phyloP scores from a whole-genome alignment of 2,797 vertebrate genomes.

The Tachyglossus aculeatus region DNA sequence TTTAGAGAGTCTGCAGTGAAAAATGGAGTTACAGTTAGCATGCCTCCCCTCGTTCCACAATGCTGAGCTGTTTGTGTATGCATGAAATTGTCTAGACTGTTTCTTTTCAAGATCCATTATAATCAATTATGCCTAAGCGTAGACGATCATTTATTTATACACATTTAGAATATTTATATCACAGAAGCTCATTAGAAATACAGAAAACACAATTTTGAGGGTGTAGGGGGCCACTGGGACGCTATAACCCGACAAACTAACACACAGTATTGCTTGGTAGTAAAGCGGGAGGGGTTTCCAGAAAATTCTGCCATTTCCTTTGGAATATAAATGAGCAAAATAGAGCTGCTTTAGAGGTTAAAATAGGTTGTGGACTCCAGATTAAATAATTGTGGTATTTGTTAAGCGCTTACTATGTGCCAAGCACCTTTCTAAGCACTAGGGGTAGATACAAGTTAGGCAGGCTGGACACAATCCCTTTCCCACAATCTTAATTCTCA shows the following conservation, averaged over 20 bases:
- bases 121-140: neutral
- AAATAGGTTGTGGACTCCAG: too few relatives aligned
- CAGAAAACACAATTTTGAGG: neutral
- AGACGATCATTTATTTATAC: neutral
- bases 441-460: too few relatives aligned
- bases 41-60: neutral
- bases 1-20: neutral
- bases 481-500: too few relatives aligned
- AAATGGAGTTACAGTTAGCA: neutral
- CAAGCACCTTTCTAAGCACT: too few relatives aligned
- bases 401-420: too few relatives aligned
- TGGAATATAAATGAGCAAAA: slow-evolving; percentile 6
- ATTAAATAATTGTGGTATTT: too few relatives aligned
- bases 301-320: neutral
- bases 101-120: neutral
- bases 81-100: neutral
- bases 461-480: too few relatives aligned
- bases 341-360: neutral
- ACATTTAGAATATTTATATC: neutral
- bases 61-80: neutral
- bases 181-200: neutral
- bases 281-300: neutral
- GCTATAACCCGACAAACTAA: neutral
- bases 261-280: neutral
- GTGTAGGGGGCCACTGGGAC: neutral